Evolutionary conservation across 2,888 invertebrate species (phyloP), one percentile per base, ranked within the genome.

Genomic region (Mesoligia furuncula): DNA sequence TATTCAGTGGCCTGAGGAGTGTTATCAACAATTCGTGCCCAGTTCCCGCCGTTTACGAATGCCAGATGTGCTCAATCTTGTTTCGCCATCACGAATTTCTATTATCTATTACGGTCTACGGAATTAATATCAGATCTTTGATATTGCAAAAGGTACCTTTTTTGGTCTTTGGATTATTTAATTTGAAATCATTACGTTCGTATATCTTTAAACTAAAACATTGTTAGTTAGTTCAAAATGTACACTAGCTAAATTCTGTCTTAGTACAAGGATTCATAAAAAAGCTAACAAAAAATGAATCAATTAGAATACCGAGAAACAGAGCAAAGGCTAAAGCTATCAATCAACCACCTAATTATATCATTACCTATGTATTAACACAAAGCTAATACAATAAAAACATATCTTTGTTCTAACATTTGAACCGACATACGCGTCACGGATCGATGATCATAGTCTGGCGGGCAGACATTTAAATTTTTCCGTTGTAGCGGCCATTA

Each of bases 361-460:
- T 71, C 24, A 74, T 81, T 45, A n/a, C n/a, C n/a, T n/a, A 73
- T 20, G 62, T 51, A 45, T 66, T 31, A 54, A 75, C 39, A 57
- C 39, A 57, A 42, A 70, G 8, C 13, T 54, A 39, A 45, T 48
- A 68, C 65, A 57, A 71, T 69, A 57, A 77, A 76, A 79, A 77
- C 67, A 77, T 39, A 78, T 79, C 75, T 87, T 84, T 85, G 77
- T 80, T 81, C 51, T 77, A 76, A 77, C 62, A 64, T 64, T 62
- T 27, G n/a, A 42, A 72, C 68, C 59, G 27, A 27, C 67, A 86
- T 65, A 66, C 73, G 39, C 68, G 78, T 73, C 81, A 78, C 84
- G 88, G 89, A 90, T 91, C 90, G 90, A 90, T 89, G 90, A 54
- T 75, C 84, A 85, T 85, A 86, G 91, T 87, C 88, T 88, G 88